Evolutionary conservation across 2,797 vertebrate species (phyloP).

Genomic region (Coracias cyanogaster): DNA sequence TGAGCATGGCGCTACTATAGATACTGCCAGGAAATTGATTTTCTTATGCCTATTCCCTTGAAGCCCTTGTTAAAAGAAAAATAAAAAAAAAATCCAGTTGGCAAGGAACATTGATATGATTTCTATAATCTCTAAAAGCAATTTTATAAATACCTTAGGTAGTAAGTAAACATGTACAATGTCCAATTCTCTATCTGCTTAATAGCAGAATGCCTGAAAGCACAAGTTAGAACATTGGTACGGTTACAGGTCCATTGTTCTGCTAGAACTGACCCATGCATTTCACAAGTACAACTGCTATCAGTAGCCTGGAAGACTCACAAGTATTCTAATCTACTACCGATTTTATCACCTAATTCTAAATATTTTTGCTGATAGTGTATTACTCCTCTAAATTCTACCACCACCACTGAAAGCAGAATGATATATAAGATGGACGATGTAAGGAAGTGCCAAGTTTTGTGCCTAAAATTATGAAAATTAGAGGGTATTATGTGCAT

Average conservation of each 20-base stretch:
- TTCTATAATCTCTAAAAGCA: background rate
- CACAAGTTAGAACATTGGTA: slow-evolving; percentile 29
- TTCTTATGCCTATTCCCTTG: background rate
- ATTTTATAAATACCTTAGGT: background rate
- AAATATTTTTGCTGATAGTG: background rate
- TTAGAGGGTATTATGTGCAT: background rate
- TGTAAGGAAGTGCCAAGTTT: background rate
- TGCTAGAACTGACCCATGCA: background rate
- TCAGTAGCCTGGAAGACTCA: background rate
- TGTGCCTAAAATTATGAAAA: background rate
- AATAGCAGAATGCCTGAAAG: slow-evolving; percentile 59
- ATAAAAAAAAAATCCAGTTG: background rate
- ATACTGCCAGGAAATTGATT: background rate
- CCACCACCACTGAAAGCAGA: background rate
- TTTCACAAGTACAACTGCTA: background rate
- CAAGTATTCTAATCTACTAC: background rate
- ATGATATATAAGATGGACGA: background rate
- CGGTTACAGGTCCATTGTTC: background rate
- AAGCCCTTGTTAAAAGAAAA: background rate
- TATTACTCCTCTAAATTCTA: background rate
- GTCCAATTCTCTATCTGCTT: slow-evolving; percentile 64
- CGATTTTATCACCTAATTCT: background rate
- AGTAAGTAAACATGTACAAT: slow-evolving; percentile 4
- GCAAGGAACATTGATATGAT: background rate
- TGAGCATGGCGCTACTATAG: background rate